Evolutionary conservation across 2,888 invertebrate species (phyloP), one percentile per base, ranked within the genome.

Genomic region (Hypsopygia costalis): DNA sequence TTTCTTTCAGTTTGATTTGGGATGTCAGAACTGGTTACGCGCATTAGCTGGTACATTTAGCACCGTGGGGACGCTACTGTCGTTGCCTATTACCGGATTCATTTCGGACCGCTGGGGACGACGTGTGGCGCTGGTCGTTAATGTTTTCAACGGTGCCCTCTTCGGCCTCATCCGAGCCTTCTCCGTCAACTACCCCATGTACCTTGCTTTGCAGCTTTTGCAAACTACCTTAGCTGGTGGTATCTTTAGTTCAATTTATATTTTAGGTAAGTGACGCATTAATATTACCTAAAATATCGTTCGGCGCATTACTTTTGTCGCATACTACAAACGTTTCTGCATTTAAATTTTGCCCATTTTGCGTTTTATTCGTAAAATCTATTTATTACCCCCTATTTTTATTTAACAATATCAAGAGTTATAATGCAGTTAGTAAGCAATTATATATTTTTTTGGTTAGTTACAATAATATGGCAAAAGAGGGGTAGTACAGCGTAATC

Each of bases 41-140:
- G 91, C 93, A 0, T 64, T 94, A 47, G 91, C 94, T 3, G 95
- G 95, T 1, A 94, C 94, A 1, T 77, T 94, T 1, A 93, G 91
- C 71, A 93, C 92, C 55, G 76, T 92, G 32, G 94, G 94, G 1
- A 93, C 93, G 37, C 90, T 94, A 44, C 75, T 94, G 39, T 93
- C 93, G 6, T 79, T 94, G 43, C 93, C 93, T 0, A 75, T 94
- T 44, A 90, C 92, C 0, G 94, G 94, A 11, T 90, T 90, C 47
- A 58, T 94, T 25, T 94, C 94, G 0, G 94, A 95, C 69, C 91
- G 83, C 32, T 91, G 78, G 45, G 91, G 91, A 1, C 73, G 91
- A 20, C 77, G 90, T 31, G 66, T 87, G 11, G 81, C 91, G 1
- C 71, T 91, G 27, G 71, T 90, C 32, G 59, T 82, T 44, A 83